Evolutionary conservation across 2,113 vertebrate species (phyloP).

Genomic region (Xenopus laevis): DNA sequence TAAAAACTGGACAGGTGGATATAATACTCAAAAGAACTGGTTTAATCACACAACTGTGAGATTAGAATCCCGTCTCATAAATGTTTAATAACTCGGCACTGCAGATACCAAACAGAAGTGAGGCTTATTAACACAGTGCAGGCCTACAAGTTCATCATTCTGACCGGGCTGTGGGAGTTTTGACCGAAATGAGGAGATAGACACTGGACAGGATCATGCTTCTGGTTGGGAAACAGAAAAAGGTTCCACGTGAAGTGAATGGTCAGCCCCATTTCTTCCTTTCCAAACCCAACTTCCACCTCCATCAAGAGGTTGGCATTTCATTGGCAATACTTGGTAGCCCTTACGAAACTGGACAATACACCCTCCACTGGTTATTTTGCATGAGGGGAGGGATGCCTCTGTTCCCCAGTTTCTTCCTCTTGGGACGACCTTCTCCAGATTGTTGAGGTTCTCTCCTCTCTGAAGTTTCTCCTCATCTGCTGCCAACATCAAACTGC

Average conservation of each 20-base stretch:
- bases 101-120: constrained; percentile 17
- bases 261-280: constrained; percentile 9
- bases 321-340: constrained; percentile 56
- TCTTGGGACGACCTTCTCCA: constrained; percentile 32
- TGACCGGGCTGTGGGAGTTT: constrained; percentile 7
- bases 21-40: neutral
- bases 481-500: constrained; percentile 78
- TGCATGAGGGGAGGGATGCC: constrained; percentile 50
- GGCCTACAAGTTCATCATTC: constrained; percentile 3
- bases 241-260: constrained; percentile 11
- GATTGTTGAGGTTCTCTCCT: constrained; percentile 49
- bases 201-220: constrained; percentile 35
- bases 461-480: constrained; percentile 32
- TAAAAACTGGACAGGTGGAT: neutral
- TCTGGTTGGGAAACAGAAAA: constrained; percentile 23
- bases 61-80: constrained; percentile 9
- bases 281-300: neutral
- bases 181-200: constrained; percentile 32
- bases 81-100: constrained; percentile 17
- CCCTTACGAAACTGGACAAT: constrained; percentile 67
- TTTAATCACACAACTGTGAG: constrained; percentile 2
- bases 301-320: constrained; percentile 11
- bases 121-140: constrained; percentile 34
- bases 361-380: constrained; percentile 58
- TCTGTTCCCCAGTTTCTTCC: constrained; percentile 63